Base-by-base conservation (phyloP, 2,113 vertebrate genomes). In the Cervus canadensis region DNA sequence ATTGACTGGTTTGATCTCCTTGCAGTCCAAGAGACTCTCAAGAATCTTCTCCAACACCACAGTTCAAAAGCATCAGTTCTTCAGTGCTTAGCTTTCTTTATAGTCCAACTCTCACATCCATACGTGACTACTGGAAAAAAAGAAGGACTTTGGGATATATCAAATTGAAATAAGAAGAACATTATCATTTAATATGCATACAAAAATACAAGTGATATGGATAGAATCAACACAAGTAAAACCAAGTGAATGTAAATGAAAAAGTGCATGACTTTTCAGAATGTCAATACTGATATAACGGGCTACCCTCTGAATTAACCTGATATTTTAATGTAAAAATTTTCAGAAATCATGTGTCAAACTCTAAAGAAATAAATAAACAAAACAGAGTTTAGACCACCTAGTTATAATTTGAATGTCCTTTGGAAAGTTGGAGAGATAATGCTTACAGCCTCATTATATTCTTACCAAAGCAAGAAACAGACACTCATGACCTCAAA, bases 381-480 rank as follows among this genome's bases (percentile, higher is more conserved):
- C 79, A 5, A 64, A 16, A 30, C 14, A 76, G 45, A 92, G n/a
- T 84, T 97, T 87, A 94, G 91, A 67, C 9, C 14, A 90, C 10
- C 26, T 56, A 79, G 30, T 74, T 91, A 78, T 83, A 71, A 97
- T 94, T 26, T 64, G 14, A 88, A 95, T 89, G 59, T 40, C 26
- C 36, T 89, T 97, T 95, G 30, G 57, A 84, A 64, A 97, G 30
- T 36, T 82, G 48, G 23, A 79, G n/a, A 71, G 45, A 64, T 56
- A 91, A 88, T 90, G 13, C n/a, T 87, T 84, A 57, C 23, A 36
- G n/a, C 54, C 85, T 92, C 15, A 82, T 82, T 76, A 74, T 92
- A 33, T 6, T 96, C 87, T 82, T 78, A 81, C 56, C n/a, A 89
- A 98, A 95, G 57, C 33, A 76, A 85, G 30, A 94, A 97, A 89